Evolutionary conservation across 1,140 invertebrate species (phyloP).

Genomic region (Pachypsylla venusta): DNA sequence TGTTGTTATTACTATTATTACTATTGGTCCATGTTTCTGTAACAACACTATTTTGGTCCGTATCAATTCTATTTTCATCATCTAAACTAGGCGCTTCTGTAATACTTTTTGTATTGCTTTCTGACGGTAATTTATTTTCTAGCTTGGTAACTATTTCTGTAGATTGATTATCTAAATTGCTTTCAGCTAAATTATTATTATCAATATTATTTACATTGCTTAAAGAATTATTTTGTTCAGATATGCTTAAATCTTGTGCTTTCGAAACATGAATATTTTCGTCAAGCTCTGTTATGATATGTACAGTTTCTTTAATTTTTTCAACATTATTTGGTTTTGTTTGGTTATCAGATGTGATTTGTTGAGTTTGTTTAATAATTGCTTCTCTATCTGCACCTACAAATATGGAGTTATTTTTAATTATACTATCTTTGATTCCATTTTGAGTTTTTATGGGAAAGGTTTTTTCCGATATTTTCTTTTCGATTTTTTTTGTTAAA

Average conservation of each 20-base stretch:
- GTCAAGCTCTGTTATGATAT: conserved; percentile 1
- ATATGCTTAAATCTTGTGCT: not conserved
- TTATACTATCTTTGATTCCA: not conserved
- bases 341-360: not conserved
- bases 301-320: not conserved
- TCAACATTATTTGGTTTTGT: not conserved
- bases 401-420: not conserved
- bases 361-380: not conserved
- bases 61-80: not conserved
- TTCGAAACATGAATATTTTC: too few species aligned
- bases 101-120: not conserved
- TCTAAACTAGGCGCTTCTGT: conserved; percentile 5
- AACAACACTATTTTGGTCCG: conserved; percentile 4
- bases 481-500: too few species aligned
- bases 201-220: too few species aligned
- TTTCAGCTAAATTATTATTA: conserved; percentile 2
- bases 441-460: not conserved
- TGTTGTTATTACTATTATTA: too few species aligned
- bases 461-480: not conserved
- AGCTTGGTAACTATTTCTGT: not conserved
- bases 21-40: conserved; percentile 1
- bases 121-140: not conserved
- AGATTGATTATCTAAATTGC: conserved; percentile 5
- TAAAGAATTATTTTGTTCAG: not conserved
- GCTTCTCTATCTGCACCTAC: not conserved